Base-by-base conservation (phyloP, 2,797 vertebrate species). In the Labroides dimidiatus region DNA sequence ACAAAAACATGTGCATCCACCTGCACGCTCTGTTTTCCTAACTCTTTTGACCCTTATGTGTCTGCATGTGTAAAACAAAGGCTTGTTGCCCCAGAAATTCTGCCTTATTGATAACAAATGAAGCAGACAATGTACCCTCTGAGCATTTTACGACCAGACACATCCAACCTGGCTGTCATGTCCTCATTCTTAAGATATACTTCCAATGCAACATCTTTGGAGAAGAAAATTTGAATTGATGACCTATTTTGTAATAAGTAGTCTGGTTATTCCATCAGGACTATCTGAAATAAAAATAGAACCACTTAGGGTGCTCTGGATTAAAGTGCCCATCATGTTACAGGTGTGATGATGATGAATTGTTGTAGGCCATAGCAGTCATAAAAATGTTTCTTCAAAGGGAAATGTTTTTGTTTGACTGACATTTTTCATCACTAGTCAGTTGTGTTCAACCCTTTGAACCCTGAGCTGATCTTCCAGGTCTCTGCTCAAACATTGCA, bases 211-310 rank as follows among this genome's bases (percentile, higher is more conserved):
- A 71, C 41, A 72, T 78, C 43, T 57, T 51, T 36, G 41, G 55
- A 44, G 64, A 58, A 51, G 57, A 45, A 62, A 77, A 64, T 59
- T 57, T 48, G 48, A 73, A 77, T 68, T 64, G 43, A 61, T 82
- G 84, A 81, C 85, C 87, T 65, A 85, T 77, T 87, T 90, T 64
- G 33, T 52, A 49, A 53, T 67, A 86, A 88, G 74, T 72, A 66
- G 78, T 82, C 82, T 77, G 64, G 33, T 74, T 76, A 84, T 84
- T 82, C 82, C 82, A 74, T 72, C 58, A 73, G 85, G 88, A 80
- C 61, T 64, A 3, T 36, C 55, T 23, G 42, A 49, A 60, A 65
- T 72, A 72, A 78, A 84, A 86, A 81, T 75, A 80, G 84, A 84
- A 62, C 33, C 51, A 62, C 73, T 78, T 27, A 60, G 47, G 50